Percentiles rank a stretch among this genome's conserved stretches.
phyloP scores from a whole-genome alignment of 2,888 invertebrate genomes.

The Melinaea menophilus region DNA sequence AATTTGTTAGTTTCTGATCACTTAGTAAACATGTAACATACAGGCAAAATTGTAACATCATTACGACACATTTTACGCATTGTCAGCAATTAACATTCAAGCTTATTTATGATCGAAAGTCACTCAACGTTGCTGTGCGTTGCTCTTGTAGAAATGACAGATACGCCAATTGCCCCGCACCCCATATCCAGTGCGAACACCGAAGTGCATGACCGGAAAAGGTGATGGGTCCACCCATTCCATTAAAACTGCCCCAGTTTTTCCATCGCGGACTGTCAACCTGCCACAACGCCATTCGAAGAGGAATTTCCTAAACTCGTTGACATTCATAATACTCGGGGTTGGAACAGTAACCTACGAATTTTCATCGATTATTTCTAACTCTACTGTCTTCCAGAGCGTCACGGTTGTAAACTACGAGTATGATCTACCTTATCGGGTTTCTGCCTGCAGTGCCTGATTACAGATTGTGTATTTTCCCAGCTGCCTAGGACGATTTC shows the following conservation, averaged over 20 bases:
- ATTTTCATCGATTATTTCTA: conserved; percentile 38
- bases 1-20: conserved; percentile 30
- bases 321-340: conserved; percentile 75
- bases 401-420: conserved; percentile 40
- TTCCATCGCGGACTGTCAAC: conserved; percentile 68
- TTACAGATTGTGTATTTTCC: conserved; percentile 81
- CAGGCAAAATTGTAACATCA: conserved; percentile 32
- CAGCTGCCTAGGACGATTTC: conserved; percentile 84
- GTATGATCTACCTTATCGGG: conserved; percentile 78
- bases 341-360: conserved; percentile 78
- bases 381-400: conserved; percentile 16
- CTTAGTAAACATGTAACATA: conserved; percentile 9
- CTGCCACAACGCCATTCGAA: conserved; percentile 78
- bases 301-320: conserved; percentile 76
- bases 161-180: conserved; percentile 81
- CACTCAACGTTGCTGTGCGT: conserved; percentile 64
- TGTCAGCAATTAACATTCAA: conserved; percentile 57
- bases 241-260: conserved; percentile 72
- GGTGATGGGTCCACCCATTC: conserved; percentile 80
- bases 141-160: conserved; percentile 51
- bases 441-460: conserved; percentile 79
- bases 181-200: conserved; percentile 81
- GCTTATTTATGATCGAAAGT: conserved; percentile 41
- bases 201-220: conserved; percentile 79
- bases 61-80: conserved; percentile 27